Evolutionary conservation across 1,140 invertebrate species (phyloP).

Genomic region (Dryas iulia): DNA sequence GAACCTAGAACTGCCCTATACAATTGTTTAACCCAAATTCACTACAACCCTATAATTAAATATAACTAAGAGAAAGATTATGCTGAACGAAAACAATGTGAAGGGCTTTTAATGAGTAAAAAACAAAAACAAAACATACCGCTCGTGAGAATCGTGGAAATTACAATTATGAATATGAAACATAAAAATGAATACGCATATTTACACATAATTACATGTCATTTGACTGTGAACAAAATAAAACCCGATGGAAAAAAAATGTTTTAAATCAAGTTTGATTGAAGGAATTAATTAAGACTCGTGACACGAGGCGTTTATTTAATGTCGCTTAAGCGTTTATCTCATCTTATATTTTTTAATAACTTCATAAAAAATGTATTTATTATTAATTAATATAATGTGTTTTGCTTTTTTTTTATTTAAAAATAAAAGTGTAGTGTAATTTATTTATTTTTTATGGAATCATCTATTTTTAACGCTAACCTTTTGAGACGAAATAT

Average conservation of each 20-base stretch:
- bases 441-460: too few relatives aligned
- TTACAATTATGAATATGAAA: neutral
- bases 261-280: constrained; percentile 19
- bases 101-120: neutral
- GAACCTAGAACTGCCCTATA: neutral
- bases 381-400: too few relatives aligned
- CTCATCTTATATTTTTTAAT: neutral
- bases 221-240: constrained; percentile 2
- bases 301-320: neutral
- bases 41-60: too few relatives aligned
- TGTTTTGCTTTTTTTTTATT: too few relatives aligned
- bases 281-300: constrained; percentile 5
- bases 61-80: neutral
- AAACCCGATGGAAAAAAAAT: constrained; percentile 15
- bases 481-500: too few relatives aligned
- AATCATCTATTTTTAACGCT: too few relatives aligned
- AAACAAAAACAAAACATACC: neutral
- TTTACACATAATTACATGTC: neutral
- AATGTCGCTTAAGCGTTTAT: neutral
- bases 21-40: too few relatives aligned
- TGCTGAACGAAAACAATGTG: neutral
- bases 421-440: too few relatives aligned
- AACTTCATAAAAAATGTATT: too few relatives aligned
- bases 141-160: neutral
- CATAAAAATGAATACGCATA: neutral